Conservation (phyloP, 2,888 invertebrate species). For the Morpho achilles region DNA sequence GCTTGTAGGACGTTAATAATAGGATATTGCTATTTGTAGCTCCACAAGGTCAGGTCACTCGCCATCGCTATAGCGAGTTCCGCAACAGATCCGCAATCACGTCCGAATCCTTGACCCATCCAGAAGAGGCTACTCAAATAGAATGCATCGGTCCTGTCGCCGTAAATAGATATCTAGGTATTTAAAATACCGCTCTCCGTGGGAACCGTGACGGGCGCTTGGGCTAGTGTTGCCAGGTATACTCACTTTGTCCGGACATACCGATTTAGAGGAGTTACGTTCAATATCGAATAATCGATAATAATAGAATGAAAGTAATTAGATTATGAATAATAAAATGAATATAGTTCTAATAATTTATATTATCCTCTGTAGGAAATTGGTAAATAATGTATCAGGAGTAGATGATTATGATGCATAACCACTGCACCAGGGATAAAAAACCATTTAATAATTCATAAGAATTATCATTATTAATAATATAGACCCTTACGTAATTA, state of each 20-base stretch:
- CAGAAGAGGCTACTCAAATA: slow-evolving; percentile 74
- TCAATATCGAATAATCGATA: too few species aligned
- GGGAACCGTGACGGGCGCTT: slow-evolving; percentile 72
- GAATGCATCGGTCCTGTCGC: slow-evolving; percentile 73
- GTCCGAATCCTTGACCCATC: slow-evolving; percentile 76
- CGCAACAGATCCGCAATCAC: slow-evolving; percentile 65
- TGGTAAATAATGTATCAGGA: too few species aligned
- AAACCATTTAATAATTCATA: too few species aligned
- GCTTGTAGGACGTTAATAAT: slow-evolving; percentile 44
- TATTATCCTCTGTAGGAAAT: too few species aligned
- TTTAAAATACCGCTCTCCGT: slow-evolving; percentile 75
- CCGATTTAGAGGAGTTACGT: neutral
- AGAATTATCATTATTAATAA: too few species aligned
- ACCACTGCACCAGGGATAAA: too few species aligned
- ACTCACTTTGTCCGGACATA: neutral
- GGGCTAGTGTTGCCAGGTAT: slow-evolving; percentile 33
- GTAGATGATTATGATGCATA: too few species aligned
- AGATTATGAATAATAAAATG: too few species aligned
- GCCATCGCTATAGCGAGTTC: slow-evolving; percentile 45
- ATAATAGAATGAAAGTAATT: too few species aligned
- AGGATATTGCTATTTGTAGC: slow-evolving; percentile 55
- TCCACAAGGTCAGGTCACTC: slow-evolving; percentile 64
- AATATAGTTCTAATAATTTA: too few species aligned
- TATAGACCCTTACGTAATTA: too few species aligned
- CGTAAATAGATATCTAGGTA: slow-evolving; percentile 72